Percentiles rank a stretch among this genome's conserved stretches.
Conservation (phyloP, 2,888 invertebrate genomes). For the Ashinkailepas kermadecensis region DNA sequence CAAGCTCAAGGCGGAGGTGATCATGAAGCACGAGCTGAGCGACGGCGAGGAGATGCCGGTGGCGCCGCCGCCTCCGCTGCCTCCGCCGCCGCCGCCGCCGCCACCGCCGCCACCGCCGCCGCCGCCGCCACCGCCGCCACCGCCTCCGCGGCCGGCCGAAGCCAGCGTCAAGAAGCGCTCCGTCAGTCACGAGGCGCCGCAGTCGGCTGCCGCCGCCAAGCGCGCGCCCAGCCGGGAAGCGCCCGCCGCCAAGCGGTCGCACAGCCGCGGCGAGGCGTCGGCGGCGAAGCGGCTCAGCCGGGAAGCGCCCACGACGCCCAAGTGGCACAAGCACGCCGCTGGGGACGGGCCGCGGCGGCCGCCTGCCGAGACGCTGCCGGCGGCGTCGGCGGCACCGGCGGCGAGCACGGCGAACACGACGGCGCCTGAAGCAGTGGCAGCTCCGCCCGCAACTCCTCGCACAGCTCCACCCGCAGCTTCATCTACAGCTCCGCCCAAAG, state of each 20-base stretch:
- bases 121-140: too few species aligned
- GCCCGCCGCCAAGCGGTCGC: not conserved
- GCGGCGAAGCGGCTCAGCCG: not conserved
- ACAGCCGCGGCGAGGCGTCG: not conserved
- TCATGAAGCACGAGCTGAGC: not conserved
- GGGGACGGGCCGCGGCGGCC: too few species aligned
- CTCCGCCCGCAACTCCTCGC: too few species aligned
- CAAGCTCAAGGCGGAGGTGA: slow-evolving; percentile 24
- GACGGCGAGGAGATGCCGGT: not conserved
- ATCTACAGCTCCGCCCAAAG: too few species aligned
- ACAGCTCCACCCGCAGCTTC: too few species aligned
- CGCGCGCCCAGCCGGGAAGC: too few species aligned
- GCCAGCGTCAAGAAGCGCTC: not conserved
- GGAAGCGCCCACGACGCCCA: too few species aligned
- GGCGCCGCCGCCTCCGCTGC: not conserved
- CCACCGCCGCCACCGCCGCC: not conserved
- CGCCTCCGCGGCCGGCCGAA: too few species aligned
- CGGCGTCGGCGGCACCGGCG: not conserved
- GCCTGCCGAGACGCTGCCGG: not conserved
- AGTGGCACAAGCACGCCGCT: too few species aligned
- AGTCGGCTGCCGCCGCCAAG: too few species aligned
- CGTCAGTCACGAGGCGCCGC: not conserved
- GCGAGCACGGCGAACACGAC: not conserved
- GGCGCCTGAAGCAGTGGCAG: not conserved
- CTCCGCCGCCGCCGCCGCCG: not conserved